Conservation (phyloP, 2,797 vertebrate genomes). For the Spinus olivaceus region DNA sequence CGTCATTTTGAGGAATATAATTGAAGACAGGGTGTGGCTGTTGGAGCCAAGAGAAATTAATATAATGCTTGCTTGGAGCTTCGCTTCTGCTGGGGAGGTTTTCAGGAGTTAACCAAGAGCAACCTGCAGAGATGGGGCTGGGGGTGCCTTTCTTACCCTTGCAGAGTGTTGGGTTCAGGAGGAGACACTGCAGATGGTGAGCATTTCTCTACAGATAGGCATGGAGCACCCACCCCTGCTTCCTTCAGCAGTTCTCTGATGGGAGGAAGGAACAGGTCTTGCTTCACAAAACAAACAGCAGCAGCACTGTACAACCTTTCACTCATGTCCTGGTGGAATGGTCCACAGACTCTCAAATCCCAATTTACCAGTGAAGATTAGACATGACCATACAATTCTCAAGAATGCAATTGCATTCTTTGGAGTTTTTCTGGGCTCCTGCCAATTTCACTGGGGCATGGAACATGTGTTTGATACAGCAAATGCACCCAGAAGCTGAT, state of each 20-base stretch:
- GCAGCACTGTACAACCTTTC: not conserved
- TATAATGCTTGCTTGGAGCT: constrained; percentile 37
- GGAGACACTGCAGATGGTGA: not conserved
- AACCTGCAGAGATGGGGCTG: not conserved
- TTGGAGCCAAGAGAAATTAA: constrained; percentile 32
- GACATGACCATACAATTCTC: rapidly evolving
- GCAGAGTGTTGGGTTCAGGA: not conserved
- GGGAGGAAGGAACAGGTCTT: not conserved
- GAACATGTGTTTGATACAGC: not conserved
- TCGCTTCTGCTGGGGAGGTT: not conserved
- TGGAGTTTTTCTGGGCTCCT: not conserved
- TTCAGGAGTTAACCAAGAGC: not conserved
- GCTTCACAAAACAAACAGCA: not conserved
- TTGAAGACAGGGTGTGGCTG: constrained; percentile 50
- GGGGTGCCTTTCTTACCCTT: not conserved
- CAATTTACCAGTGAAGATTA: not conserved
- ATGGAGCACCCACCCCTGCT: not conserved
- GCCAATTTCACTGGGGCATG: not conserved
- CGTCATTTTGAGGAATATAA: constrained; percentile 42
- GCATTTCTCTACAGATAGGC: rapidly evolving
- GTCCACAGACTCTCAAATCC: not conserved
- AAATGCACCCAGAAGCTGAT: not conserved
- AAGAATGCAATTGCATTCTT: not conserved
- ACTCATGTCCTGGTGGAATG: rapidly evolving
- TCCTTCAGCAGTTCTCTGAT: not conserved